A percentile compares a stretch with the other conserved stretches of the same genome.
These are phyloP conservation scores for Brachionichthys hirsutus DNA, from an alignment of 2,113 vertebrate genomes.

Conservation along the genomic window DNA sequence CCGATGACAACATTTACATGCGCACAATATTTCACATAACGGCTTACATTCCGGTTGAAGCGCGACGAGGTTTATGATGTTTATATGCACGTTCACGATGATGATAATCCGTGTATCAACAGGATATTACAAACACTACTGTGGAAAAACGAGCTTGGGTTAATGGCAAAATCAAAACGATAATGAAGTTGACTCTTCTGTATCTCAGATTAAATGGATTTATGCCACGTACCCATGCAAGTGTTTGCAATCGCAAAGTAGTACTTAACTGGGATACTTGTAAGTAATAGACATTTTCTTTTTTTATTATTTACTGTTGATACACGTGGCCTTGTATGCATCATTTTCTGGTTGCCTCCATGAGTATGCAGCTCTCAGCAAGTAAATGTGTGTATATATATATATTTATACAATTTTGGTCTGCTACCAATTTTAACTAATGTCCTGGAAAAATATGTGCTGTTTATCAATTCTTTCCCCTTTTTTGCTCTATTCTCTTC, in stretches of 20 bases:
- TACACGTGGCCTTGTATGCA: background rate
- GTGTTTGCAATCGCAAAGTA: slow-evolving; percentile 13
- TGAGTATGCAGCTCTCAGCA: no score
- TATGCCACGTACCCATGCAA: slow-evolving; percentile 8
- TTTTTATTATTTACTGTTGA: slow-evolving; percentile 7
- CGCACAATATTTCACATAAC: slow-evolving; percentile 54
- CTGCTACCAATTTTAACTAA: no score
- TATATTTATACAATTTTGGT: no score
- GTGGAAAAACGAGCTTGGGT: slow-evolving; percentile 9
- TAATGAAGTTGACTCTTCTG: slow-evolving; percentile 37
- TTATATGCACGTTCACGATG: slow-evolving; percentile 40
- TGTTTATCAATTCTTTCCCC: no score
- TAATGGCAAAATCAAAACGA: slow-evolving; percentile 30
- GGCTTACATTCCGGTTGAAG: slow-evolving; percentile 48
- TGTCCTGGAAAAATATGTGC: no score
- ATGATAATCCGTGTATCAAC: slow-evolving; percentile 48
- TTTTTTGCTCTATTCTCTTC: no score
- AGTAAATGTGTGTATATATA: no score
- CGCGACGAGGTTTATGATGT: slow-evolving; percentile 9
- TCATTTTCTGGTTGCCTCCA: background rate
- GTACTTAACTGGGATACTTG: slow-evolving; percentile 8
- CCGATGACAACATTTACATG: slow-evolving; percentile 70
- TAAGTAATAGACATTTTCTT: slow-evolving; percentile 5
- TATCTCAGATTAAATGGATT: slow-evolving; percentile 25
- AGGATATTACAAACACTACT: slow-evolving; percentile 31